Conservation (phyloP, 2,888 invertebrate species). For the Schizotus pectinicornis region DNA sequence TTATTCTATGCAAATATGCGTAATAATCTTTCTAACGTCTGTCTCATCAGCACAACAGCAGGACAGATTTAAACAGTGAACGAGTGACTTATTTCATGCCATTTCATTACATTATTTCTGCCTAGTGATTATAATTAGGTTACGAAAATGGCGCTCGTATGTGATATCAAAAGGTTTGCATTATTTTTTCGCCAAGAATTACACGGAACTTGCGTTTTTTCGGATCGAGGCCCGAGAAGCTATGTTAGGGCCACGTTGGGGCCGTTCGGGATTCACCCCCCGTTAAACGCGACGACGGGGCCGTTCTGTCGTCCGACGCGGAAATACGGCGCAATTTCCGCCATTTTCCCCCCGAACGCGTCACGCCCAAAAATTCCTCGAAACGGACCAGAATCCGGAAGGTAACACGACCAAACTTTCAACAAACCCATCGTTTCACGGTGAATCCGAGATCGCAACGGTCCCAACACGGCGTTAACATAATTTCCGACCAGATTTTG, state of each 20-base stretch:
- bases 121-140: slow-evolving; percentile 57
- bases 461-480: slow-evolving; percentile 44
- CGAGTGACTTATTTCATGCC: slow-evolving; percentile 59
- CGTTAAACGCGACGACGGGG: background rate
- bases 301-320: background rate
- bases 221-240: slow-evolving; percentile 50
- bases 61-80: slow-evolving; percentile 59
- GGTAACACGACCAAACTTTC: slow-evolving; percentile 41
- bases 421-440: background rate
- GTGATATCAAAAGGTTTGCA: slow-evolving; percentile 60
- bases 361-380: slow-evolving; percentile 9
- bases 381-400: slow-evolving; percentile 22
- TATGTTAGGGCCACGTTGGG: slow-evolving; percentile 45
- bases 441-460: slow-evolving; percentile 1
- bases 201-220: slow-evolving; percentile 44
- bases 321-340: slow-evolving; percentile 7
- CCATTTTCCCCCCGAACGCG: slow-evolving; percentile 2
- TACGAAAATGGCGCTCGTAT: slow-evolving; percentile 58
- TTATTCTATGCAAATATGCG: slow-evolving; percentile 56
- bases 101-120: slow-evolving; percentile 57
- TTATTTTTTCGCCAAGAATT: slow-evolving; percentile 57
- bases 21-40: slow-evolving; percentile 55
- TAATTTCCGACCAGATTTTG: slow-evolving; percentile 42
- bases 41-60: slow-evolving; percentile 54
- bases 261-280: slow-evolving; percentile 13